A percentile compares a stretch with the other conserved stretches of the same genome.
Conservation (phyloP, 2,113 vertebrate species). For the Podiceps cristatus region DNA sequence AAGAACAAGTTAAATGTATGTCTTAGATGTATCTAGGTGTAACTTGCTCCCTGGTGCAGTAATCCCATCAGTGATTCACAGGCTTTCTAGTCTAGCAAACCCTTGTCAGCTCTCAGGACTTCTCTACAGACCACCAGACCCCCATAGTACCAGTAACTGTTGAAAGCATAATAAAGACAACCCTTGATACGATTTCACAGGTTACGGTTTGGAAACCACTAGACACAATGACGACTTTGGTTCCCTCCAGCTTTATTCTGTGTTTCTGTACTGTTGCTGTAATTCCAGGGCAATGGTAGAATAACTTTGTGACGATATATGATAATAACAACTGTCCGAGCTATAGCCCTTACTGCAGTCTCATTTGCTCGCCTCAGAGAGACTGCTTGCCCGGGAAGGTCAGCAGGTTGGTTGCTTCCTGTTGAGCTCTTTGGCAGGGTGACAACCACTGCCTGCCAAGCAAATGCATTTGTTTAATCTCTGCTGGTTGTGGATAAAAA, state of each 20-base stretch:
- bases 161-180: background rate
- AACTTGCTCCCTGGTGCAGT: background rate
- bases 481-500: background rate
- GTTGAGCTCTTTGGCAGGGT: slow-evolving; percentile 47
- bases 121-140: background rate
- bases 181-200: fast-evolving
- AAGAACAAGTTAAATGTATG: background rate
- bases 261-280: background rate
- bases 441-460: slow-evolving; percentile 36
- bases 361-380: background rate
- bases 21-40: background rate
- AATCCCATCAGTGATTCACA: background rate
- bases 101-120: background rate
- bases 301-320: background rate
- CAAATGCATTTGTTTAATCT: slow-evolving; percentile 14
- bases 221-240: background rate
- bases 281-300: background rate
- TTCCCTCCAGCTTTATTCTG: background rate
- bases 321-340: background rate
- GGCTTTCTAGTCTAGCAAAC: background rate
- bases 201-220: background rate
- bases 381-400: background rate
- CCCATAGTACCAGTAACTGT: background rate
- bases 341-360: background rate
- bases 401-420: slow-evolving; percentile 53